Evolutionary conservation across 2,888 invertebrate genomes (phyloP).

Genomic region (Ormyrus rosae): DNA sequence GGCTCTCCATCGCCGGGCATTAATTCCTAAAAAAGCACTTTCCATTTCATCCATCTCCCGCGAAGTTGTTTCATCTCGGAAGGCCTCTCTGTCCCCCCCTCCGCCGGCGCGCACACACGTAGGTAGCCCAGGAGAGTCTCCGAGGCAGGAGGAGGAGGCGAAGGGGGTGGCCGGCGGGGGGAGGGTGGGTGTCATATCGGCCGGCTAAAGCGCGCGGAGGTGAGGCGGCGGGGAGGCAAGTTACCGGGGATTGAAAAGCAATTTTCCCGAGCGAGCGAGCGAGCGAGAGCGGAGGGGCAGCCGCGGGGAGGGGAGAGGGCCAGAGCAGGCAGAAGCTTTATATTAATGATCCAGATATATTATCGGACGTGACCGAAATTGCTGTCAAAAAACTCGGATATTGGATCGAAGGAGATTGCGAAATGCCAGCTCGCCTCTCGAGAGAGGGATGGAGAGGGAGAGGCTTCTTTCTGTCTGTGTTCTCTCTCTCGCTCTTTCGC

Average conservation of each 20-base stretch:
- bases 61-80: conserved; percentile 49
- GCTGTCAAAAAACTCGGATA: conserved; percentile 77
- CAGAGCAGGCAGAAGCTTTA: conserved; percentile 72
- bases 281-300: conserved; percentile 39
- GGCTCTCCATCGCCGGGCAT: neutral
- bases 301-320: conserved; percentile 51
- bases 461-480: conserved; percentile 57
- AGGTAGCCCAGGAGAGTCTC: conserved; percentile 30
- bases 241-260: conserved; percentile 76
- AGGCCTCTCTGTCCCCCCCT: conserved; percentile 24
- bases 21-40: conserved; percentile 19
- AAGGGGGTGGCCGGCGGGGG: conserved; percentile 50
- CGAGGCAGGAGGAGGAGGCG: conserved; percentile 33
- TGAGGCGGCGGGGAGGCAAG: conserved; percentile 61
- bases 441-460: neutral
- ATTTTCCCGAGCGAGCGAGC: conserved; percentile 69
- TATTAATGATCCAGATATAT: conserved; percentile 77
- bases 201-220: neutral
- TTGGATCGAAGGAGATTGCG: conserved; percentile 76
- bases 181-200: conserved; percentile 32
- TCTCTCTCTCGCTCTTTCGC: conserved; percentile 51
- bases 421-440: conserved; percentile 63
- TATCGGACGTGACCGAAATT: conserved; percentile 77
- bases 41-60: conserved; percentile 2
- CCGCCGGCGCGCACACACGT: neutral